These are phyloP conservation scores for Umimayanthus kanabou DNA, from an alignment of 92 coral and sea anemone genomes.

Conservation along the genomic window DNA sequence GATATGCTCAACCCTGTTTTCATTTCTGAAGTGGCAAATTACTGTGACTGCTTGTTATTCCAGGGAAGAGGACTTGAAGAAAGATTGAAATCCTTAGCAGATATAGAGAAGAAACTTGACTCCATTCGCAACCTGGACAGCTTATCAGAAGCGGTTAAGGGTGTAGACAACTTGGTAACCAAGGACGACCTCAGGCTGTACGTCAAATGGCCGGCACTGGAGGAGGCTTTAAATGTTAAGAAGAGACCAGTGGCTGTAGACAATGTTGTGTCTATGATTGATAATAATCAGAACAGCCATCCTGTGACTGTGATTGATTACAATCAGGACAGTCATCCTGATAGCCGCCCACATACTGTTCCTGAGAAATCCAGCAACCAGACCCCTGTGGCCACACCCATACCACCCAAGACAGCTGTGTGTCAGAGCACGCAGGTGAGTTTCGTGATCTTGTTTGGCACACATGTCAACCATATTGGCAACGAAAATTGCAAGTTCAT, in stretches of 20 bases:
- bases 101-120: conserved; percentile 3
- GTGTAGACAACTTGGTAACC: conserved; percentile 55
- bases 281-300: conserved; percentile 29
- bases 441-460: not conserved
- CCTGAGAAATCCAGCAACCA: conserved; percentile 69
- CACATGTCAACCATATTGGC: too few species aligned
- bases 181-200: conserved; percentile 79
- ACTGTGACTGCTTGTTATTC: not conserved
- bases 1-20: too few species aligned
- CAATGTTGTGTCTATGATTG: conserved; percentile 17
- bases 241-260: conserved; percentile 33
- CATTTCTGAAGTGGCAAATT: not conserved
- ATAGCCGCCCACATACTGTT: conserved; percentile 69
- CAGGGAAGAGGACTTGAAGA: conserved; percentile 28
- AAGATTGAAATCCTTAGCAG: conserved; percentile 1
- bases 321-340: conserved; percentile 31
- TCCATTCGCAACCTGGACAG: not conserved
- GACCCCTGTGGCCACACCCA: conserved; percentile 59
- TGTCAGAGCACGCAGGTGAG: conserved; percentile 72
- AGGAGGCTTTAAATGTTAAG: conserved; percentile 87
- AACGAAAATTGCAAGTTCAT: not conserved
- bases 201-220: conserved; percentile 95
- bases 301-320: not conserved
- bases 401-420: conserved; percentile 87
- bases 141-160: conserved; percentile 13